A percentile compares a stretch with the other conserved stretches of the same genome.
These are phyloP conservation scores for Trachelus iudaicus DNA, from an alignment of 2,888 invertebrate species.

Conservation along the genomic window DNA sequence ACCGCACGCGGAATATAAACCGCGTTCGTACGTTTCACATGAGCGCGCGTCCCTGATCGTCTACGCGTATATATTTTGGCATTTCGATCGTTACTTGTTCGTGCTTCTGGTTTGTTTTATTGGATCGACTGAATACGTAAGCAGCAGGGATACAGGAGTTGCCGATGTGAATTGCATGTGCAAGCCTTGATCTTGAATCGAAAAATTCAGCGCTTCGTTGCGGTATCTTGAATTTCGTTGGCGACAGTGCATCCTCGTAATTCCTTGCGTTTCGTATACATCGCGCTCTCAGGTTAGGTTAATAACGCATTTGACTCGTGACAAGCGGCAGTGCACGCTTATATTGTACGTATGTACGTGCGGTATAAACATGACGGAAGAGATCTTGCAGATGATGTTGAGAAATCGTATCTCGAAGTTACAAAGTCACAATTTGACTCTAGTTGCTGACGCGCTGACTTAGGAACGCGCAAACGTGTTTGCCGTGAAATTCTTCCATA, in stretches of 20 bases:
- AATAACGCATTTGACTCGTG: not conserved
- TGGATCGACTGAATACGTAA: not conserved
- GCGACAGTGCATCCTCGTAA: not conserved
- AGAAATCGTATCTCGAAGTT: not conserved
- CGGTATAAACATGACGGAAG: not conserved
- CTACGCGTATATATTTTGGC: not conserved
- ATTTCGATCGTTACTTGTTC: not conserved
- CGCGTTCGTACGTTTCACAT: not conserved
- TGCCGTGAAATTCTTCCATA: conserved; percentile 36
- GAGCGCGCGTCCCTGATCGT: not conserved
- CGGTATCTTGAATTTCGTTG: not conserved
- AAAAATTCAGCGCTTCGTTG: not conserved
- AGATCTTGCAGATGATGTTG: not conserved
- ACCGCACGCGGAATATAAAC: not conserved
- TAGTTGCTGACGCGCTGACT: conserved; percentile 27
- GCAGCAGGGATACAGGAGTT: not conserved
- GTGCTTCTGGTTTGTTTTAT: not conserved
- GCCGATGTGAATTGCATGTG: not conserved
- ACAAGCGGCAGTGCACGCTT: not conserved
- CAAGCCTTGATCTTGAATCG: not conserved
- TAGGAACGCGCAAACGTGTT: conserved; percentile 30
- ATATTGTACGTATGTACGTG: not conserved
- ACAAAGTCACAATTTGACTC: not conserved
- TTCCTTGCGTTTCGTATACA: not conserved
- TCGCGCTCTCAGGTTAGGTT: not conserved